These are phyloP conservation scores for Listronotus oregonensis DNA, from an alignment of 1,140 invertebrate species.

Conservation along the genomic window DNA sequence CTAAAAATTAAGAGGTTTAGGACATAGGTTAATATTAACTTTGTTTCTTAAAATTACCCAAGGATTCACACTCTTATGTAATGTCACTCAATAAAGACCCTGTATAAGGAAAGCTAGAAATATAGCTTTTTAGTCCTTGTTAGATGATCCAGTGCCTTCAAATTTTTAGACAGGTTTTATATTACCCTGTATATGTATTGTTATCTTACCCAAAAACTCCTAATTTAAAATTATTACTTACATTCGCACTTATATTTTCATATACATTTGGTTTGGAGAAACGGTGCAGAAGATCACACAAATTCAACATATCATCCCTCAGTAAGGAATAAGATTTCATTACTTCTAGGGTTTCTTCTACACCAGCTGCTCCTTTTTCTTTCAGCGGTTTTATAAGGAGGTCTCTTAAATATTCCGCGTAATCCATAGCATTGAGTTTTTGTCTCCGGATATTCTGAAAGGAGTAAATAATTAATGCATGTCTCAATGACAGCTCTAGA, in stretches of 20 bases:
- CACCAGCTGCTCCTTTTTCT: slow-evolving; percentile 70
- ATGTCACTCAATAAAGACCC: too few species aligned
- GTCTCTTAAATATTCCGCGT: slow-evolving; percentile 73
- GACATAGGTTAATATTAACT: too few species aligned
- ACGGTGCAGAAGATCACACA: slow-evolving; percentile 86
- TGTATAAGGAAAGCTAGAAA: too few species aligned
- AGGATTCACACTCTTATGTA: too few species aligned
- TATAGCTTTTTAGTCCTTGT: too few species aligned
- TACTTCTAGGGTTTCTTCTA: slow-evolving; percentile 72
- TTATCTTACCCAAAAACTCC: too few species aligned
- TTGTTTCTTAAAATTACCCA: too few species aligned
- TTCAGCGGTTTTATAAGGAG: slow-evolving; percentile 76
- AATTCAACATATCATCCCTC: slow-evolving; percentile 88
- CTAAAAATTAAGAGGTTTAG: too few species aligned
- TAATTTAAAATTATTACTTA: slow-evolving; percentile 49
- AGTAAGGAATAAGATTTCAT: slow-evolving; percentile 85
- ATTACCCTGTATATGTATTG: too few species aligned
- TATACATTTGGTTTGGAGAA: slow-evolving; percentile 74
- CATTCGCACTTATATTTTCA: slow-evolving; percentile 78
- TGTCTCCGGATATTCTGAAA: slow-evolving; percentile 74
- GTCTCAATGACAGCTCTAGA: not conserved
- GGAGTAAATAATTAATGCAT: slow-evolving; percentile 26
- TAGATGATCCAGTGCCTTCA: too few species aligned
- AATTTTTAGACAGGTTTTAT: too few species aligned
- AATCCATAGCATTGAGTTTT: slow-evolving; percentile 81